Conservation (phyloP, 2,797 vertebrate genomes). For the Pristis pectinata region DNA sequence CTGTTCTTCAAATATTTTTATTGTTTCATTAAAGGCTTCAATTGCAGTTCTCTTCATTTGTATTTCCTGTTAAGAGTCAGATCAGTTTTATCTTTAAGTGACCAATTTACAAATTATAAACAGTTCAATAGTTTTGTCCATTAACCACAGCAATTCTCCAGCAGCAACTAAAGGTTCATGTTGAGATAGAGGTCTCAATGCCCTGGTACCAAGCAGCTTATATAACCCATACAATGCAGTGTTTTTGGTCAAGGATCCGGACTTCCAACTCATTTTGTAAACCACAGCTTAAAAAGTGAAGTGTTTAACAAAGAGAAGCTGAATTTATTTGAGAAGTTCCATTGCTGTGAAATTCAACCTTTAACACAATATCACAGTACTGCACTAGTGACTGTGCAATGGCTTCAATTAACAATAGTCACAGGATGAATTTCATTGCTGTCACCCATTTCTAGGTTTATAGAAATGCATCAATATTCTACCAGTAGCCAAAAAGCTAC, state of each 20-base stretch:
- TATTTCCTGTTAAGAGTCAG: constrained; percentile 70
- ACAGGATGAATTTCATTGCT: neutral
- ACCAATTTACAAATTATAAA: neutral
- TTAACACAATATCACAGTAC: neutral
- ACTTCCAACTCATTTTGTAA: neutral
- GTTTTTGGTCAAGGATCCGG: neutral
- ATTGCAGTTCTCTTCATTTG: constrained; percentile 96
- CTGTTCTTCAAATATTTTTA: constrained; percentile 97
- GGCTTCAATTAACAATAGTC: neutral
- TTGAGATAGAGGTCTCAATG: neutral
- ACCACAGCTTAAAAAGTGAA: neutral
- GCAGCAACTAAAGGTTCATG: neutral
- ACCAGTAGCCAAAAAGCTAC: neutral
- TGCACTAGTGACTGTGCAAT: neutral
- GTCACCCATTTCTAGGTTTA: neutral
- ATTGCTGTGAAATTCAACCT: neutral
- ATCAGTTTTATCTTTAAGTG: neutral
- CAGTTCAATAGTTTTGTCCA: constrained; percentile 4
- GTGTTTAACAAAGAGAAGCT: neutral
- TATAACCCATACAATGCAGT: neutral
- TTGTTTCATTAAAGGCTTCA: constrained; percentile 95
- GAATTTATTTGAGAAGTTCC: neutral
- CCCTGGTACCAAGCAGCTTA: neutral
- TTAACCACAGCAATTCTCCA: neutral
- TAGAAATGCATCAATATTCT: neutral